Percentiles rank a stretch among this genome's conserved stretches.
phyloP scores from a whole-genome alignment of 1,140 invertebrate species.

The Penaeus vannamei region DNA sequence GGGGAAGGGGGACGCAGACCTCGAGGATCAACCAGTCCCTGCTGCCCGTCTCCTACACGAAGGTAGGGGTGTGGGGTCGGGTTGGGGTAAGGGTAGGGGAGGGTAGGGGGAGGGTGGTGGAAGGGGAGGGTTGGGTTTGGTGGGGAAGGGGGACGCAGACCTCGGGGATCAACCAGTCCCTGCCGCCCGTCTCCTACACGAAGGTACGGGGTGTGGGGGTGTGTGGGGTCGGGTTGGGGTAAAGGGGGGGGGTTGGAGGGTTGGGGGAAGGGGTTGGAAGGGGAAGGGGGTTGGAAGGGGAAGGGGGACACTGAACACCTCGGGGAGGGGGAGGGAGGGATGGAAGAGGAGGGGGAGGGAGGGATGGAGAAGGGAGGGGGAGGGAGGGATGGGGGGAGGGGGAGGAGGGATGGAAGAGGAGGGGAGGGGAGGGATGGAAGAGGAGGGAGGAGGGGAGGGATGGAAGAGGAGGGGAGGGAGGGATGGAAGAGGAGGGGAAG shows the following conservation, averaged over 20 bases:
- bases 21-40: conserved; percentile 75
- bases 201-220: conserved; percentile 70
- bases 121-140: neutral
- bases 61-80: conserved; percentile 70
- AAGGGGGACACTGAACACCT: conserved; percentile 75
- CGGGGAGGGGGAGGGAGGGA: too few species aligned
- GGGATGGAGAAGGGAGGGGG: conserved; percentile 68
- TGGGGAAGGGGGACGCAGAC: conserved; percentile 74
- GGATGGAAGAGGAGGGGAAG: neutral
- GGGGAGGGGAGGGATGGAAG: neutral
- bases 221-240: neutral
- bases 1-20: conserved; percentile 74
- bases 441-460: neutral
- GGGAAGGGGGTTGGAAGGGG: conserved; percentile 69
- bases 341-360: too few species aligned
- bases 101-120: neutral
- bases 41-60: conserved; percentile 69
- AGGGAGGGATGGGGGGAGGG: neutral
- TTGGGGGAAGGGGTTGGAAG: neutral
- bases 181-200: conserved; percentile 70
- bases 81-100: neutral
- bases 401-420: neutral
- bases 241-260: too few species aligned
- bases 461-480: too few species aligned
- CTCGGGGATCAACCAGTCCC: conserved; percentile 74